Evolutionary conservation across 37 sponge, comb jelly and placozoan species (phyloP).

Genomic region (Agelas oroides): DNA sequence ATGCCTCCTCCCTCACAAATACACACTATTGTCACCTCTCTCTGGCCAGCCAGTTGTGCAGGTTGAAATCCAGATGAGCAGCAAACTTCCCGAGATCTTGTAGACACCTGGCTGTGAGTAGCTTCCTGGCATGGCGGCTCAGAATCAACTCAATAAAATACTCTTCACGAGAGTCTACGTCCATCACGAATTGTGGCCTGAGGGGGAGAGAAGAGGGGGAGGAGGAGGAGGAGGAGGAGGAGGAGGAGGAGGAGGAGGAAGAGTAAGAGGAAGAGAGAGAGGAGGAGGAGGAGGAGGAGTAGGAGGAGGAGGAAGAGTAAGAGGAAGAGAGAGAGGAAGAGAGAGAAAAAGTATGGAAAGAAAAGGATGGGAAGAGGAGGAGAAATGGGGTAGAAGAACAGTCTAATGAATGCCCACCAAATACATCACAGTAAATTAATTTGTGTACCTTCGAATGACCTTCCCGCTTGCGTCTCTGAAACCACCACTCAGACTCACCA

Average conservation of each 20-base stretch:
- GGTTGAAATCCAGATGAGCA: slow-evolving; percentile 85
- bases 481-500: slow-evolving; percentile 68
- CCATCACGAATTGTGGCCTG: slow-evolving; percentile 89
- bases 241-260: too few species aligned
- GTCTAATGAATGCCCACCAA: too few species aligned
- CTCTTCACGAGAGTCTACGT: slow-evolving; percentile 80
- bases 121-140: slow-evolving; percentile 86
- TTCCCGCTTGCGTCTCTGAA: slow-evolving; percentile 70
- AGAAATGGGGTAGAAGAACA: too few species aligned
- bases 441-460: slow-evolving; percentile 52
- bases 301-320: too few species aligned
- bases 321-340: too few species aligned
- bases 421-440: too few species aligned
- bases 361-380: too few species aligned
- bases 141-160: slow-evolving; percentile 91
- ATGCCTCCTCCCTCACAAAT: not conserved
- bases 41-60: slow-evolving; percentile 78
- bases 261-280: too few species aligned
- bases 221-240: too few species aligned
- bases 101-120: slow-evolving; percentile 58
- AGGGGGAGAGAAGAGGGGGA: too few species aligned
- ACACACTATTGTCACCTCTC: slow-evolving; percentile 70
- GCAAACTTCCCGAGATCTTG: slow-evolving; percentile 86
- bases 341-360: too few species aligned
- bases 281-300: too few species aligned